Evolutionary conservation across 2,113 vertebrate species (phyloP), one percentile per base, ranked within the genome.

Genomic region (Gobio gobio): DNA sequence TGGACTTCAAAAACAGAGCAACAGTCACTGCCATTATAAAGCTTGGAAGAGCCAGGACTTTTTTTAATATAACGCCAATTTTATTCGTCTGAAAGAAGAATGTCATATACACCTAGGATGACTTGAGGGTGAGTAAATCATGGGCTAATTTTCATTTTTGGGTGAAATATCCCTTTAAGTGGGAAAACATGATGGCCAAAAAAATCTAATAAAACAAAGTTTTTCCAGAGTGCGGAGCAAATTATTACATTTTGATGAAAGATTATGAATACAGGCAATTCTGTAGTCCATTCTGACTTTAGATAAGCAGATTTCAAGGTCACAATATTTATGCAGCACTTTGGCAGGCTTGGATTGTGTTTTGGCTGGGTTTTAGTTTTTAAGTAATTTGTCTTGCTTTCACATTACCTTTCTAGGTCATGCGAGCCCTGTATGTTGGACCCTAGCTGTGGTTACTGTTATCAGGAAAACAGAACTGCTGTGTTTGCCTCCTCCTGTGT

Each of bases 391-490:
- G 12, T 75, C 24, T 47, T 26, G 45, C n/a, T 76, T 24, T 76
- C 51, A 29, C 16, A 33, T 54, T 54, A 33, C 20, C 7, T 88
- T 54, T 91, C 93, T 70, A 99, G 98, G 91, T 94, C 95, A 83
- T 99, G 98, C 70, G 95, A 99, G 83, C 95, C 94, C 4, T 99
- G 98, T 87, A 99, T 99, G 97, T 93, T 98, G 92, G 97, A 99
- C 92, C 97, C 98, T 18, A 89, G 93, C 86, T 99, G 98, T 63
- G 98, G 98, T 10, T 97, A 98, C 93, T 99, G 98, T 93, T 99
- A 98, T 92, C 96, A 94, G 91, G 92, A 97, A 90, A 99, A 99
- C 88, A 92, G 91, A 81, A 96, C 98, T 2, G 91, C 90, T 14
- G 92, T 97, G 86, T 86, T 96, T 49, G 91, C 97, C 81, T 95